Base-by-base conservation (phyloP, 2,888 invertebrate species). In the Pseudococcus viburni region DNA sequence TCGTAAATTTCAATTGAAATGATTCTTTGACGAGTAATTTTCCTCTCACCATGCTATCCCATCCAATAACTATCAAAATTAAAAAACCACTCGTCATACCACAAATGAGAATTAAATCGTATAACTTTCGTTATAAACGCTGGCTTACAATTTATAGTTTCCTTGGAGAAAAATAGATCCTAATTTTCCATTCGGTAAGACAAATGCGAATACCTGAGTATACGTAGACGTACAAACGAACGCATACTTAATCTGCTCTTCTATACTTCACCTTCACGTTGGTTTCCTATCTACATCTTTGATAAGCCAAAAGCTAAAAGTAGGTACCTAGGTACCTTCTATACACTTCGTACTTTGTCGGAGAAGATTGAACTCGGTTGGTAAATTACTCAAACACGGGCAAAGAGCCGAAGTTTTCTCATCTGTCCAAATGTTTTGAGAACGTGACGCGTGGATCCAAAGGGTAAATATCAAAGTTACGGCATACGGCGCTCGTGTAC, bases 361-460 rank as follows among this genome's bases (percentile, higher is more conserved):
- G 64, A 64, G 12, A 64, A 64, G 64, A 19, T 64, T 64, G 3
- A 64, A 19, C 22, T 9, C 9, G 11, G 64, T 22, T 64, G 64
- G 64, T 64, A 64, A 64, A 64, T 64, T 64, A 64, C 64, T 64
- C 64, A 64, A 64, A 64, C 64, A 7, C 22, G 9, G 9, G 11
- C 22, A 33, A 2, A 33, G 26, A 33, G 3, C 26, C 26, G 12
- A 64, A 64, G 64, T 64, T 64, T 64, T 64, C 64, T 64, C 64
- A 64, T 64, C 64, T 64, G 64, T 64, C 22, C 64, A 64, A 64
- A 64, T 64, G 64, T 64, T 64, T 64, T 64, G 64, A 64, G 22
- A 64, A 64, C 64, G 64, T 64, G 64, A 64, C 64, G 22, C 19
- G 12, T 22, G 59, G n/a, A 64, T 64, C 22, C 64, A 4, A 64